Conservation (phyloP, 1,140 invertebrate species). For the Leptopilina boulardi region DNA sequence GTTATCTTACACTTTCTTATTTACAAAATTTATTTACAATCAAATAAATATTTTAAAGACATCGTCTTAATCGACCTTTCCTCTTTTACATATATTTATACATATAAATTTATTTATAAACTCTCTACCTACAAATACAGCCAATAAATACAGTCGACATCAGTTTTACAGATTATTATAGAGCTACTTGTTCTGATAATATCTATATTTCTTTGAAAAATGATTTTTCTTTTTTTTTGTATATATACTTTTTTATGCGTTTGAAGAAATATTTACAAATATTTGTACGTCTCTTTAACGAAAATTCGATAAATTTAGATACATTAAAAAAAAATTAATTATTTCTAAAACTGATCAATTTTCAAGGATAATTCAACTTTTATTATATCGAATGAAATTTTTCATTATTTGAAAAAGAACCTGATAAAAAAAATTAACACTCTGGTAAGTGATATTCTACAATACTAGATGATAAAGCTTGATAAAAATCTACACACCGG, state of each 20-base stretch:
- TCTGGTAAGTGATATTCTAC: neutral
- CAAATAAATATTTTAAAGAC: conserved; percentile 54
- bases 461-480: conserved; percentile 3
- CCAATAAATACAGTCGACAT: conserved; percentile 57
- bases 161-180: conserved; percentile 54
- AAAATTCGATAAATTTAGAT: too few species aligned
- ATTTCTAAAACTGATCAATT: neutral
- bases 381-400: neutral
- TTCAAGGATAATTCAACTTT: neutral
- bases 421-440: neutral
- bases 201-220: neutral
- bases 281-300: too few species aligned
- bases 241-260: too few species aligned
- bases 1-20: conserved; percentile 64
- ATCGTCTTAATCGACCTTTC: conserved; percentile 38
- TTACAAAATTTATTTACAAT: conserved; percentile 69
- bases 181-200: neutral
- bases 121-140: conserved; percentile 38
- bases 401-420: neutral
- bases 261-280: too few species aligned
- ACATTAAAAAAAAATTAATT: neutral
- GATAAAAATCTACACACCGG: neutral
- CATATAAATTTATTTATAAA: neutral
- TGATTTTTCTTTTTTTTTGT: too few species aligned
- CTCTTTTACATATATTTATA: conserved; percentile 46